Base-by-base conservation (phyloP, 2,797 vertebrate species). In the Coracias cyanogaster region DNA sequence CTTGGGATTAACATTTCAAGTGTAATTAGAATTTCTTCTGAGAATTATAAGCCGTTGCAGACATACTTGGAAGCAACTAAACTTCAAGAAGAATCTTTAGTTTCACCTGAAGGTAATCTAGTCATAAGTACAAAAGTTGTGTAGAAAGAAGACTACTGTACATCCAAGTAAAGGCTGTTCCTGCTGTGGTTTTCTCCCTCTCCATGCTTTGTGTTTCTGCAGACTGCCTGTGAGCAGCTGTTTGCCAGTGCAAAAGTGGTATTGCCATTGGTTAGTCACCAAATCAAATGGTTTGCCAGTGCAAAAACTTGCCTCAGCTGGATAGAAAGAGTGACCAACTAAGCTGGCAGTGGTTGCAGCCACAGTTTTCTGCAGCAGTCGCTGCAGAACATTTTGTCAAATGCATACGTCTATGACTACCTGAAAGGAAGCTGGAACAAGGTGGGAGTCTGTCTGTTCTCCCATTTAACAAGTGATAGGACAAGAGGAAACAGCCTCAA, bases 1-100 rank as follows among this genome's bases (percentile, higher is more conserved):
- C 95, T 99, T 52, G 98, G 98, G 25, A 92, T 99, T 54, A 98
- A 98, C 26, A 96, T 99, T 60, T 98, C 98, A 91, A 99, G 98
- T 65, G 96, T 99, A 88, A 99, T 99, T 96, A 98, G 98, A 82
- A 97, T 98, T 86, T 98, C 98, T 87, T 98, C 98, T 60, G 98
- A 98, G 93, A 98, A 97, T 91, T 98, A 98, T 11, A 72, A 93
- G 19, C 97, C 96, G 0, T 74, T 98, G 84, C 95, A 96, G 90
- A 54, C 64, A 15, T 87, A 97, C 86, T 95, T 98, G 95, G 93
- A 96, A 94, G 55, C 64, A 90, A 31, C 83, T 80, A 89, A 87
- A 82, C 69, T 72, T 95, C 67, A 91, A 45, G 85, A 60, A 91
- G 87, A 94, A 78, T 81, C 61, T 80, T 70, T 31, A 29, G 61